Base-by-base conservation (phyloP, 2,888 invertebrate species). In the Euzetes globulus region DNA sequence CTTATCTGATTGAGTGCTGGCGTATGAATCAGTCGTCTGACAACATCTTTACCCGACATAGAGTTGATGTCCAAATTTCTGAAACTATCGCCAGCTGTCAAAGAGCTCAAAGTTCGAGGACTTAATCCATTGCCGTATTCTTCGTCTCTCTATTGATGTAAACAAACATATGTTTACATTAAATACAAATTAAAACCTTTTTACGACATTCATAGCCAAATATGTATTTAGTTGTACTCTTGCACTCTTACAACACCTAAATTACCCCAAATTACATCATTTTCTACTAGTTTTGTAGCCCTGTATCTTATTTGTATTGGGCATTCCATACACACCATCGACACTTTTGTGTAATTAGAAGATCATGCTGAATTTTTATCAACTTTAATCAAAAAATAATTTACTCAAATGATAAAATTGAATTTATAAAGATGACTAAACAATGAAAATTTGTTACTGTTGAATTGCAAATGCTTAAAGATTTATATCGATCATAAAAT, bases 1-100 rank as follows among this genome's bases (percentile, higher is more conserved):
- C 86, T 85, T 63, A 86, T 81, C 1, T 85, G 83, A 78, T 86
- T 86, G 70, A 86, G 79, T 41, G 47, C 41, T 50, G 27, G 33
- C 6, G 47, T 11, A 11, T 29, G 27, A 1, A 74, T 65, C 29
- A 77, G 68, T 68, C 22, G 37, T 19, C 41, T 37, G 11, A 68
- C 19, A 11, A 68, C 68, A 17, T 68, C 68, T 11, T 37, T 19
- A 22, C 68, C 68, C 19, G 68, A 33, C 17, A 68, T 6, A 7
- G 37, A 19, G 13, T 41, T 37, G 13, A 6, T 68, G 68, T 68
- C 68, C 63, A 63, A 29, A 60, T 60, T 55, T 19, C 55, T 55
- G 22, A 27, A 60, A 29, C 25, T 27, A 33, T 63, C 63, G 63
- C 63, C 63, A 63, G 63, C 63, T 63, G 63, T 63, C 33, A 63